Conservation (phyloP, 2,888 invertebrate species). For the Helleia helle region DNA sequence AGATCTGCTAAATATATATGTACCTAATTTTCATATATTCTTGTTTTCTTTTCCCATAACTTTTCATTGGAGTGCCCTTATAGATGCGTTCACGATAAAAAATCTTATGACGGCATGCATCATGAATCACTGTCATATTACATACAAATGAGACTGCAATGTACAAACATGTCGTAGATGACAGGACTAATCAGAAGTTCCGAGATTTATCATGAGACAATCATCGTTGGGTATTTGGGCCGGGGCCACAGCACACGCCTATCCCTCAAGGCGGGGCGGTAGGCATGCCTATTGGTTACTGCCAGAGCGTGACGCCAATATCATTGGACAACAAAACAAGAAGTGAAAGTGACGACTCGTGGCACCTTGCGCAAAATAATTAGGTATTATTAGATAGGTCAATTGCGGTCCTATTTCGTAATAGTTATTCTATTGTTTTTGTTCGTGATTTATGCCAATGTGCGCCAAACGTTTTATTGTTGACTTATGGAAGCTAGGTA, state of each 20-base stretch:
- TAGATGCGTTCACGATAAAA: background rate
- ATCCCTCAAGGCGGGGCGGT: conserved; percentile 60
- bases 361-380: conserved; percentile 52
- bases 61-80: too few relatives aligned
- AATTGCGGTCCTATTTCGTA: conserved; percentile 23
- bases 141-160: background rate
- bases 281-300: conserved; percentile 59
- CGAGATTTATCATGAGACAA: conserved; percentile 3
- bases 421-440: conserved; percentile 18
- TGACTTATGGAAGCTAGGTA: too few relatives aligned
- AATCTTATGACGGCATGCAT: background rate
- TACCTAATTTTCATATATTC: too few relatives aligned
- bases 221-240: conserved; percentile 36
- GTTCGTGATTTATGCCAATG: background rate
- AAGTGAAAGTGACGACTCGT: conserved; percentile 63
- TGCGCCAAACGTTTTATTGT: background rate
- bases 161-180: background rate
- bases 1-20: too few relatives aligned
- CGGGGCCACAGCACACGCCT: conserved; percentile 51
- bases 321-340: conserved; percentile 62
- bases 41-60: too few relatives aligned
- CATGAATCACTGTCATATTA: background rate
- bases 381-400: conserved; percentile 35
- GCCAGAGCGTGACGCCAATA: conserved; percentile 62
- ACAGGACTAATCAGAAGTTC: conserved; percentile 1